Base-by-base conservation (phyloP, 2,113 vertebrate species). In the Grantiella picta region DNA sequence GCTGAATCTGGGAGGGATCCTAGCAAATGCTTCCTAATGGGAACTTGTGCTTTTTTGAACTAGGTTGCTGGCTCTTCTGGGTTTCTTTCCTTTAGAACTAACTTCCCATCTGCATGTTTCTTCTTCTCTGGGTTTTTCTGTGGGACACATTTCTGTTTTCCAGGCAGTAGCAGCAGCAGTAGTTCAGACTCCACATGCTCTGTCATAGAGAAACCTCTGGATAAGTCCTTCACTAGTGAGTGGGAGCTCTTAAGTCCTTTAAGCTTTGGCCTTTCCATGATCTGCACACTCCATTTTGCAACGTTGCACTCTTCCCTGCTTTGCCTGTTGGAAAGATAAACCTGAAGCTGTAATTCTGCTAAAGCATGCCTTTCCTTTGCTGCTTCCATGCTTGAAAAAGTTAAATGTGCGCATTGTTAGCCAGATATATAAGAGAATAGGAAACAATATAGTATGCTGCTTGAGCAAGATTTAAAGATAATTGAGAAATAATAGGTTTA, bases 161-260 rank as follows among this genome's bases (percentile, higher is more conserved):
- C 98, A 99, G 99, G 98, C 97, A 99, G 98, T 98, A 97, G 98
- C 98, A 98, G 98, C 97, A 98, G 98, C 98, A 98, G 98, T 98
- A 99, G 98, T 96, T 99, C 98, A 98, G 98, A 98, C 96, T 98
- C 98, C 96, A 98, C 98, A 98, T 98, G 98, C 92, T 98, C 98
- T 98, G 98, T 99, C 96, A 97, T 98, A 97, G 98, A 98, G 95
- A 98, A 98, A 98, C 98, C 98, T 98, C 98, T 98, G 98, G 98
- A 98, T 97, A 98, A 98, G 97, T 94, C 97, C 98, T 98, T 98
- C 95, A 98, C 98, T 98, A 98, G 98, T 99, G 99, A 99, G 98
- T 99, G 98, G 98, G 98, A 98, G 98, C 97, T 98, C 97, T 97
- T 96, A 70, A 96, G 92, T 98, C 96, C 95, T 97, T 97, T 97